Base-by-base conservation (phyloP, 2,113 vertebrate genomes). In the Syngnathus scovelli region DNA sequence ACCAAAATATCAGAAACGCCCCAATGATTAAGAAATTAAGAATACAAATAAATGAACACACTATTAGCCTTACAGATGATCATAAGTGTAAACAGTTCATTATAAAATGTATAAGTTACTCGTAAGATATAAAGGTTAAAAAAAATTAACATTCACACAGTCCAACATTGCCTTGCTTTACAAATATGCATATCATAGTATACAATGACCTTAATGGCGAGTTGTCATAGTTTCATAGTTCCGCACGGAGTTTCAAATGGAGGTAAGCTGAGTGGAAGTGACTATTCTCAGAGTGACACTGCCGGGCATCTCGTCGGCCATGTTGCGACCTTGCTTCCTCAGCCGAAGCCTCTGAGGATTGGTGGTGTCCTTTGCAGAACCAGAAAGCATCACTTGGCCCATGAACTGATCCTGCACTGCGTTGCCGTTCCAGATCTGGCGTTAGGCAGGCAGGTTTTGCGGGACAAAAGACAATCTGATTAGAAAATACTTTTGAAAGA, bases 381-480 rank as follows among this genome's bases (percentile, higher is more conserved):
- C 94, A 3, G 92, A 73, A 79, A 98, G 76, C 68, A 90, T 89
- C 19, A 94, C 92, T 76, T 96, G 93, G 44, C 96, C 96, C 72
- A 98, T 84, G 58, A 98, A 92, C 72, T 86, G 87, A 78, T 98
- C 94, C 19, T 92, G 85, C 38, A 94, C 85, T 6, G 90, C 65
- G 0, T 87, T 90, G 69, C 90, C 93, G 89, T 93, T 93, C 95
- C 96, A 98, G 27, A 98, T 90, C 96, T 98, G 77, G 75, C 6
- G 38, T 56, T 27, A 21, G 73, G 0, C n/a, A 33, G 27, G n/a
- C 23, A 27, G 44, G 27, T 33, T 60, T 19, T 19, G 56, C 21
- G 21, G 23, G 41, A 61, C 5, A n/a, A 52, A 41, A n/a, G 0
- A 19, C 27, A 6, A 48, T 18, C 4, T 46, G 12, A 33, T 33